Evolutionary conservation across 1,140 invertebrate species (phyloP).

Genomic region (Bombus impatiens): DNA sequence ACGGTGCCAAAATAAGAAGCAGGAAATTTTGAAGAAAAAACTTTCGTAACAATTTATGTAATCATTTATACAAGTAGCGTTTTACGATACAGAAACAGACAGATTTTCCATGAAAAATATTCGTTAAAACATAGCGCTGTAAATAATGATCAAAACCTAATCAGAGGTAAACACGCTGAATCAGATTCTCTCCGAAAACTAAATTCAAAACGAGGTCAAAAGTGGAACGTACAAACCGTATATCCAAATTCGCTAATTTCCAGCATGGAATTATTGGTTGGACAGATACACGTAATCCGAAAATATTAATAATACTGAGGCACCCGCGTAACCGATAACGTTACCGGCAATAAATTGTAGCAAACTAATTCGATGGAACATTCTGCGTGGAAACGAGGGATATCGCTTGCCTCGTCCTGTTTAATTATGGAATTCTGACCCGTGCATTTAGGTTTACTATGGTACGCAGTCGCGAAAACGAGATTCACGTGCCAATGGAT

Average conservation of each 20-base stretch:
- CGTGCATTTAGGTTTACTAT: not conserved
- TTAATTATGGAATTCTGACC: constrained; percentile 20
- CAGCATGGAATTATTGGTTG: not conserved
- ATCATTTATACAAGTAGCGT: too few relatives aligned
- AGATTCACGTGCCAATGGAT: not conserved
- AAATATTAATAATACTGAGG: constrained; percentile 22
- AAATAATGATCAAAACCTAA: not conserved
- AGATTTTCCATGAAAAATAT: not conserved
- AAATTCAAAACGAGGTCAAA: not conserved
- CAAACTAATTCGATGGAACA: constrained; percentile 47
- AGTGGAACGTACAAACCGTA: not conserved
- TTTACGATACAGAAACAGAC: too few relatives aligned
- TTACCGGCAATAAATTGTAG: constrained; percentile 37
- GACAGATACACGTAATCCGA: not conserved
- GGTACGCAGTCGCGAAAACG: not conserved
- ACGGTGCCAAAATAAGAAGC: too few relatives aligned
- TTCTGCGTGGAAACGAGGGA: not conserved
- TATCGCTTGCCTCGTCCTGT: not conserved
- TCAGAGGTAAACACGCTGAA: not conserved
- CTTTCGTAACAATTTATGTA: too few relatives aligned
- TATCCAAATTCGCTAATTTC: not conserved
- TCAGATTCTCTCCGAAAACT: not conserved
- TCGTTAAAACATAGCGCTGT: not conserved
- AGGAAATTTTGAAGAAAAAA: too few relatives aligned
- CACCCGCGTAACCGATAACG: constrained; percentile 31